Percentiles rank a stretch among this genome's conserved stretches.
phyloP scores from a whole-genome alignment of 2,888 invertebrate species.

The Venusia cambrica region DNA sequence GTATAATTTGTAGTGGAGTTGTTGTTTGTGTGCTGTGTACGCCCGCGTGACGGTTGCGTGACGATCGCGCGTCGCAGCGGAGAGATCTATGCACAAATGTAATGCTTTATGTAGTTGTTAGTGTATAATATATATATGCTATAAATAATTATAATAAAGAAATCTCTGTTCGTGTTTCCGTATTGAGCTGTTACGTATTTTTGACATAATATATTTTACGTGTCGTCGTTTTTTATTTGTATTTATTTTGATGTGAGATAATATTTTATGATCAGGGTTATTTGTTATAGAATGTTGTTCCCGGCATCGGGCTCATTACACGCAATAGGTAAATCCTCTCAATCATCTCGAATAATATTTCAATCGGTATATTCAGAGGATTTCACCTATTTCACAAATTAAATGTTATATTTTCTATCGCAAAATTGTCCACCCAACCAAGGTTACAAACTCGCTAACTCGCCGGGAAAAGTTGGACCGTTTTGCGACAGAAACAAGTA shows the following conservation, averaged over 20 bases:
- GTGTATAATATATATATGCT: constrained; percentile 48
- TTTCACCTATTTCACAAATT: constrained; percentile 4
- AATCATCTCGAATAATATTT: not conserved
- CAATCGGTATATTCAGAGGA: constrained; percentile 1
- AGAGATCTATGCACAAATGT: constrained; percentile 57
- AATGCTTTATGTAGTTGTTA: constrained; percentile 74
- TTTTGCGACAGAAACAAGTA: constrained; percentile 17
- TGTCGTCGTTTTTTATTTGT: constrained; percentile 29
- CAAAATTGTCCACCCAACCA: constrained; percentile 10
- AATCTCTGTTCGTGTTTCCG: constrained; percentile 59
- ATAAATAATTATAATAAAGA: constrained; percentile 38
- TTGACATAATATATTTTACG: constrained; percentile 35
- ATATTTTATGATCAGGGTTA: constrained; percentile 20
- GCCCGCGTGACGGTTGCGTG: constrained; percentile 21
- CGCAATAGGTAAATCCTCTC: not conserved
- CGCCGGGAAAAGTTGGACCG: too few species aligned
- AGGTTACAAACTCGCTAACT: too few species aligned
- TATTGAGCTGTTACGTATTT: constrained; percentile 43
- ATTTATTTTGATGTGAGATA: constrained; percentile 29
- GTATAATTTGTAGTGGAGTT: constrained; percentile 18
- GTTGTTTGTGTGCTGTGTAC: constrained; percentile 19
- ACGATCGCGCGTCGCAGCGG: constrained; percentile 27
- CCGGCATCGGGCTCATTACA: not conserved
- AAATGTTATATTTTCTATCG: constrained; percentile 10
- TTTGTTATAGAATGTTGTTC: constrained; percentile 16